Evolutionary conservation across 1,140 invertebrate species (phyloP), one percentile per base, ranked within the genome.

Genomic region (Druon quercuslanigerum): DNA sequence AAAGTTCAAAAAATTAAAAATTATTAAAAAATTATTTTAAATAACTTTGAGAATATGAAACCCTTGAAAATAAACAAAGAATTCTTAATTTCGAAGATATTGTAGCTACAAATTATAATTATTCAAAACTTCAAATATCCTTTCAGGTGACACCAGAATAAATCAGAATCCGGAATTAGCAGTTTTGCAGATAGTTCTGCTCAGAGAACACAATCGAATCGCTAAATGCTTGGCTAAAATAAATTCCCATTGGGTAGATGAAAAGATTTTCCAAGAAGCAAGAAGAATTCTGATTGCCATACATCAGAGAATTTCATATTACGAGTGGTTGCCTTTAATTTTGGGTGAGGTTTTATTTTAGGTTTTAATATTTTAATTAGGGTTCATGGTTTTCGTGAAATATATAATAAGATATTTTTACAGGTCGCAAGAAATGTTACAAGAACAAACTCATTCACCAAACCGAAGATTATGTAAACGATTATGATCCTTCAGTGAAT

Each of bases 191-290:
- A 95, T 96, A 0, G 87, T 98, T 5, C 92, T 97, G 54, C 90
- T 98, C 73, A 92, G 98, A 76, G 96, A 99, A 87, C 98, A 99
- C 87, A 99, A 99, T 89, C 93, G 96, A 57, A 92, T 99, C n/a
- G 97, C 97, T 0, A 93, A 94, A 50, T 89, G 87, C 46, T 90
- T 99, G 0, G 87, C 93, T 0, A 84, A 92, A 8, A 85, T 98
- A 1, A 99, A 99, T 91, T 96, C 96, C 0, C 95, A 96, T 79
- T 98, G 97, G 96, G 93, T 94, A 76, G 97, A 98, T 85, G 96
- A 98, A 87, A 96, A 93, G 0, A 87, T 96, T 3, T 98, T 95
- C 91, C 97, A 99, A 89, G 97, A 98, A 91, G 92, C 96, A 0
- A 92, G 97, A 76, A 93, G 94, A 79, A 97, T 98, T 72, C 90